phyloP scores from a whole-genome alignment of 2,888 invertebrate genomes.

The Plagodis pulveraria region DNA sequence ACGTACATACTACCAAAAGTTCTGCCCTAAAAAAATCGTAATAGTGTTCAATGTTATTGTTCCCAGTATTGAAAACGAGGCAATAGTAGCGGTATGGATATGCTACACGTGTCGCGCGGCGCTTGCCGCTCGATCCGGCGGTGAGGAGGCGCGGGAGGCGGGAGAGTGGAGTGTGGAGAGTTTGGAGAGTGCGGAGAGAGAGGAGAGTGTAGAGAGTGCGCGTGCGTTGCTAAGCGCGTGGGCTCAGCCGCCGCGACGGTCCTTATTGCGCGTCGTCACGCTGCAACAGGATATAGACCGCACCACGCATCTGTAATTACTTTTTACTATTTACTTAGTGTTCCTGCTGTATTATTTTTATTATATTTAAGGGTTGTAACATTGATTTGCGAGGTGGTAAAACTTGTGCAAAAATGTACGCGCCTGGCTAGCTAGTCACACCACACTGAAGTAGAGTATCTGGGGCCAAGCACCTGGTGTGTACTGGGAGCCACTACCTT shows the following conservation, averaged over 20 bases:
- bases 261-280: constrained; percentile 60
- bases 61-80: constrained; percentile 59
- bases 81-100: constrained; percentile 65
- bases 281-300: constrained; percentile 47
- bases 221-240: constrained; percentile 43
- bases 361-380: too few species aligned
- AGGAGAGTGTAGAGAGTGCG: constrained; percentile 15
- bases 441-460: too few species aligned
- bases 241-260: constrained; percentile 53
- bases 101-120: constrained; percentile 56
- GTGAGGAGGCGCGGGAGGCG: constrained; percentile 1
- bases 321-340: too few species aligned
- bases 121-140: constrained; percentile 4
- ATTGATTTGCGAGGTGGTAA: too few species aligned
- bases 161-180: neutral
- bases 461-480: too few species aligned
- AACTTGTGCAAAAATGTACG: too few species aligned
- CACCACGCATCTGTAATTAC: constrained; percentile 42
- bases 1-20: too few species aligned
- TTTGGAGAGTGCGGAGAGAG: constrained; percentile 1
- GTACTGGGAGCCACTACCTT: too few species aligned
- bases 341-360: too few species aligned
- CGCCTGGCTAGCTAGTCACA: too few species aligned
- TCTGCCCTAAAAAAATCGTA: too few species aligned
- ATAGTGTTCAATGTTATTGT: neutral